A percentile compares a stretch with the other conserved stretches of the same genome.
Conservation (phyloP, 53 echinoderm and acorn worm species). For the Zoroaster sp. region DNA sequence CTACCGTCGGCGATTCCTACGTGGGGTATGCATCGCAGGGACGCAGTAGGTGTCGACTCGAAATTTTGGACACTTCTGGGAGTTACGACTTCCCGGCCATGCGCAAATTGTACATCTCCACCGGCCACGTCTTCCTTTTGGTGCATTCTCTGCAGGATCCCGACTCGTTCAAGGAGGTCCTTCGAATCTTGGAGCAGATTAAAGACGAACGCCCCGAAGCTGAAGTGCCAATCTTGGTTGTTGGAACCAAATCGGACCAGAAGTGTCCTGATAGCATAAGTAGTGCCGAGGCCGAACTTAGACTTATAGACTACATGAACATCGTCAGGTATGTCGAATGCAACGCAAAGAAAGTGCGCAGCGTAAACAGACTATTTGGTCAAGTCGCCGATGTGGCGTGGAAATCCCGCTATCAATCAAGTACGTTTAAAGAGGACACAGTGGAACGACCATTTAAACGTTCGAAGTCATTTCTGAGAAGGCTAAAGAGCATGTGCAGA, state of each 20-base stretch:
- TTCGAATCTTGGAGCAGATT: slow-evolving; percentile 31
- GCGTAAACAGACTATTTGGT: not conserved
- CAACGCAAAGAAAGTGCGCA: not conserved
- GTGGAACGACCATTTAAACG: not conserved
- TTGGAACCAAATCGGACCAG: slow-evolving; percentile 47
- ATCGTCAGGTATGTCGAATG: slow-evolving; percentile 16
- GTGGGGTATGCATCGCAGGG: not conserved
- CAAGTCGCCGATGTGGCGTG: not conserved
- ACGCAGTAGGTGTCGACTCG: slow-evolving; percentile 11
- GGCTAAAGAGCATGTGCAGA: not conserved
- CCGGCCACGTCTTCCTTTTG: slow-evolving; percentile 53
- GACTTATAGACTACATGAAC: slow-evolving; percentile 30
- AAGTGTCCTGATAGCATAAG: not conserved
- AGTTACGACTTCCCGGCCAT: slow-evolving; percentile 62
- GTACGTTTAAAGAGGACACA: not conserved
- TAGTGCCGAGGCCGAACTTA: slow-evolving; percentile 26
- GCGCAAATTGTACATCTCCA: slow-evolving; percentile 35
- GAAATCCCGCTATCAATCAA: not conserved
- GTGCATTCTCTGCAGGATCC: slow-evolving; percentile 53
- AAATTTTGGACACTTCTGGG: slow-evolving; percentile 74
- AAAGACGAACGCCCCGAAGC: not conserved
- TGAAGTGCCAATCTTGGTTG: slow-evolving; percentile 7
- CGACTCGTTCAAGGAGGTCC: slow-evolving; percentile 48
- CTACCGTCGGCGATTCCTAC: slow-evolving; percentile 66
- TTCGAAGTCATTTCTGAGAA: not conserved